Base-by-base conservation (phyloP, 2,888 invertebrate species). In the Lithophane socia region DNA sequence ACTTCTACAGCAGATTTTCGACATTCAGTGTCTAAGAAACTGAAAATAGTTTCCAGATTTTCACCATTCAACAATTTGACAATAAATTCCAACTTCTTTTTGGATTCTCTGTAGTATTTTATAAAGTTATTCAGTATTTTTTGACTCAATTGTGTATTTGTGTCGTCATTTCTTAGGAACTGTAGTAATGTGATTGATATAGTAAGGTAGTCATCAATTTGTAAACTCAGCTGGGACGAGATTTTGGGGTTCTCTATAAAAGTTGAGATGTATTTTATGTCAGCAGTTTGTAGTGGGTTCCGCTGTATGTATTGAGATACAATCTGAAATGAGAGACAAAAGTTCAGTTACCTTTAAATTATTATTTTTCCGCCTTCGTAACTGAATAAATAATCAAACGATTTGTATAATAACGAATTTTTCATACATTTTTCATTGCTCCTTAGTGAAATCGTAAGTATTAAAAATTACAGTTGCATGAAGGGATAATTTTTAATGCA, bases 1-100 rank as follows among this genome's bases (percentile, higher is more conserved):
- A 95, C 83, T 78, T 92, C 88, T 13, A 95, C 82, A 0, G 93
- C 93, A 2, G 88, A 84, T n/a, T 86, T 80, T 21, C 91, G 89
- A 64, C 88, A 91, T 67, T 94, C 92, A 5, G 94, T 92, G 12
- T 94, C 89, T 63, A 96, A 87, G 78, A 91, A 96, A 78, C 90
- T 91, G 67, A 96, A 95, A 24, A 96, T 72, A 0, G 93, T 94
- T 87, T 96, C 95, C 9, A 96, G 73, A 85, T 93, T 93, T 81
- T 95, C 93, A 21, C 92, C 93, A 9, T 93, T 90, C 8, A 96
- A 79, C 0, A 96, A 83, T 84, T 95, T 95, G 0, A 91, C 73
- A 0, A 95, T 93, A 79, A 96, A 96, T 69, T 96, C 95, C 4
- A 95, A 81, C 87, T 96, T 96, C 73, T 94, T 96, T 73, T 95